Conservation (phyloP, 2,888 invertebrate species). For the Plagiodera versicolora region DNA sequence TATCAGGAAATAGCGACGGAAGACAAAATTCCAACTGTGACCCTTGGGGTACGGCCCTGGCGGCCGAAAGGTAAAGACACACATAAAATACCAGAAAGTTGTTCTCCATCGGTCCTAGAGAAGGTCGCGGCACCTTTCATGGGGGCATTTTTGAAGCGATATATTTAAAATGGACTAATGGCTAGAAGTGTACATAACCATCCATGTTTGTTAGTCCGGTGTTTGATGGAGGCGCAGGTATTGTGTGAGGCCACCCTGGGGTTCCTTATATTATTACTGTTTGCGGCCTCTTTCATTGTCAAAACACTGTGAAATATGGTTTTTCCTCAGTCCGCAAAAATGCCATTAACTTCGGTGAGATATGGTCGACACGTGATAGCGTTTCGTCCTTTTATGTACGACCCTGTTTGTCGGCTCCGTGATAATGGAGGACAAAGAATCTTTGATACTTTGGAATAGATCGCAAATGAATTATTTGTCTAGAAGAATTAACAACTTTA, state of each 20-base stretch:
- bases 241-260: constrained; percentile 47
- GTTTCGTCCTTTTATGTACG: neutral
- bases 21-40: too few species aligned
- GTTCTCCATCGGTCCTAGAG: constrained; percentile 9
- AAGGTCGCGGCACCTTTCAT: constrained; percentile 14
- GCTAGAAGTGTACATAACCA: constrained; percentile 49
- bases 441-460: too few species aligned
- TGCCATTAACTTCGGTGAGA: constrained; percentile 14
- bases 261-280: constrained; percentile 31
- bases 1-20: too few species aligned
- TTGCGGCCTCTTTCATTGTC: constrained; percentile 31
- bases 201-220: constrained; percentile 46
- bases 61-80: neutral
- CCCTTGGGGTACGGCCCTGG: neutral
- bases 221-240: constrained; percentile 46
- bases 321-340: constrained; percentile 21
- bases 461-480: too few species aligned
- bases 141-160: constrained; percentile 42
- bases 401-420: neutral
- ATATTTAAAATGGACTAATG: constrained; percentile 47
- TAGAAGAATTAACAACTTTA: too few species aligned
- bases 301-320: constrained; percentile 30
- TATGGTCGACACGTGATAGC: constrained; percentile 1
- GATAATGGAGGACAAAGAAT: too few species aligned
- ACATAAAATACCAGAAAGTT: constrained; percentile 14